Evolutionary conservation across 2,888 invertebrate species (phyloP), one percentile per base, ranked within the genome.

Genomic region (Belgica antarctica): DNA sequence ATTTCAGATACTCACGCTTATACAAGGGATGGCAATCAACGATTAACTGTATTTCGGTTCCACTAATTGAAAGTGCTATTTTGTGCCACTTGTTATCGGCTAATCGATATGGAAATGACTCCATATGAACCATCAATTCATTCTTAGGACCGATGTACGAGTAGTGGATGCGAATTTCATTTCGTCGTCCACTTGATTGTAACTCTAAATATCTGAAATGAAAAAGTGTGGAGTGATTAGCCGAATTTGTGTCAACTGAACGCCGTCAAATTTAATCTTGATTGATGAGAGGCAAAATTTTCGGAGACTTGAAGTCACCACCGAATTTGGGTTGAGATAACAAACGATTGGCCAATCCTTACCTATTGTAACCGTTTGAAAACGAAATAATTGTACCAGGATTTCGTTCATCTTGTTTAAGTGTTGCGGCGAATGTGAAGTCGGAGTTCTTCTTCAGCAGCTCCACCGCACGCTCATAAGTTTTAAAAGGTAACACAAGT

Each of bases 31-130:
- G 89, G 83, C 94, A 94, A 84, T 94, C 92, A 75, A 94, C 88
- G 75, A 89, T 85, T 77, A 94, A 84, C 81, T 90, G 89, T 78
- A 90, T 89, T 81, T 89, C 88, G 77, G 88, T 87, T 75, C 90
- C 92, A 77, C 90, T 92, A 77, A 94, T 87, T 76, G 89, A 87
- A 75, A 94, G 83, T 76, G 92, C 92, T 77, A 94, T 83, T 75
- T 87, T 87, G 83, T 94, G 94, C 94, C 94, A 94, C 77, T 85
- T 85, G 79, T 89, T 89, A 83, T 94, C 94, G 74, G 92, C 92
- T 78, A 94, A 83, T 76, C 89, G 87, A 82, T 89, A 91, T 75
- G 90, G 90, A 84, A 94, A 94, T 78, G 90, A 88, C 84, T 94
- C 94, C 76, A 90, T 88, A 78, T 88, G 87, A 75, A 88, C 84